These are phyloP conservation scores for Pelodiscus sinensis DNA, from an alignment of 2,113 vertebrate species.

Conservation along the genomic window DNA sequence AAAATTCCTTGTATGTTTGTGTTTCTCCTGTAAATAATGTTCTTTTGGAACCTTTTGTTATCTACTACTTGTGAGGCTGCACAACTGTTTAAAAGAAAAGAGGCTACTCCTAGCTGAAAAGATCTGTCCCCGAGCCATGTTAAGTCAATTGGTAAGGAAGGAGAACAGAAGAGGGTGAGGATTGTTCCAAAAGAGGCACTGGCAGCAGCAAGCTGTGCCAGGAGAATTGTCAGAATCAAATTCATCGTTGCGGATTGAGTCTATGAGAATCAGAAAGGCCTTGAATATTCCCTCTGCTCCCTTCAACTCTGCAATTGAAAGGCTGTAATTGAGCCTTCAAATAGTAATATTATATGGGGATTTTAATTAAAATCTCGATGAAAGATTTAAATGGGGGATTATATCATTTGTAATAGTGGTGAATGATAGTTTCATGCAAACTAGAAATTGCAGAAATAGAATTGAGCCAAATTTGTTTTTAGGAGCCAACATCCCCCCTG, in stretches of 20 bases:
- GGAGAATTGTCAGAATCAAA: not conserved
- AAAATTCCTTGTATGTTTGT: not conserved
- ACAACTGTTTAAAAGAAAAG: not conserved
- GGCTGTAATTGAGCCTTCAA: not conserved
- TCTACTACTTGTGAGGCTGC: not conserved
- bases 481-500: not conserved
- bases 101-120: not conserved
- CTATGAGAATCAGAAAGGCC: not conserved
- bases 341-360: not conserved
- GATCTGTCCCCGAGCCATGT: not conserved
- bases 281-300: not conserved
- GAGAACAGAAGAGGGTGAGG: not conserved
- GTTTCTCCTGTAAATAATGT: not conserved
- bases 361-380: slow-evolving; percentile 26
- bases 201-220: not conserved
- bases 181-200: not conserved
- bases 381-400: not conserved
- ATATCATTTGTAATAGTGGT: rapidly evolving
- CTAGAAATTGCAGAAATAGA: not conserved
- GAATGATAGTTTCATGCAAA: rapidly evolving
- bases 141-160: not conserved
- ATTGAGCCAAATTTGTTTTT: not conserved
- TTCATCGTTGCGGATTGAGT: not conserved
- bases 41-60: not conserved
- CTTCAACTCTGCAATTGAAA: not conserved